Evolutionary conservation across 1,140 invertebrate genomes (phyloP).

Genomic region (Drosophila carrolli): DNA sequence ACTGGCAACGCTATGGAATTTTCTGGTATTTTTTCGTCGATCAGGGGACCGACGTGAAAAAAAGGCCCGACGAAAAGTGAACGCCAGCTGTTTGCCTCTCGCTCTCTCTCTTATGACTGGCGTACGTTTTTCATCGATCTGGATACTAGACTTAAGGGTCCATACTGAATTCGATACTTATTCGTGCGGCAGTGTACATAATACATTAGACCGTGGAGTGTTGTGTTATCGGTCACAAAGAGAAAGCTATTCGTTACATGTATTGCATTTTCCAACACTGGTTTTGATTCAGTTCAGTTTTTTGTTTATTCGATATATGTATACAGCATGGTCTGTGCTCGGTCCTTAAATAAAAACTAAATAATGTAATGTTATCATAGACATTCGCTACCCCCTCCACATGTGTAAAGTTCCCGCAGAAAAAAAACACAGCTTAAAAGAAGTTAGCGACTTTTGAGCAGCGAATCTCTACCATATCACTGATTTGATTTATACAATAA

Average conservation of each 20-base stretch:
- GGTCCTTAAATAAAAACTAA: conserved; percentile 1
- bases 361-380: background rate
- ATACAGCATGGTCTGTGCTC: background rate
- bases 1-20: no score
- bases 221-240: background rate
- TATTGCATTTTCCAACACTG: background rate
- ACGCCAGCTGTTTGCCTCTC: no score
- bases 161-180: background rate
- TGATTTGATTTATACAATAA: conserved; percentile 12
- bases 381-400: background rate
- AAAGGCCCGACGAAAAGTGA: no score
- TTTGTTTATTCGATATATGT: conserved; percentile 15
- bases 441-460: background rate
- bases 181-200: background rate
- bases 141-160: no score
- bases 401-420: background rate
- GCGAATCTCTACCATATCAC: background rate
- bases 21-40: no score
- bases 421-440: background rate
- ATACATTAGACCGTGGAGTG: background rate
- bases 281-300: background rate
- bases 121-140: no score
- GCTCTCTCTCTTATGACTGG: no score
- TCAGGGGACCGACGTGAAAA: no score
- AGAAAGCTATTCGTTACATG: background rate